Conservation (phyloP, 2,888 invertebrate species). For the Acleris emargana region DNA sequence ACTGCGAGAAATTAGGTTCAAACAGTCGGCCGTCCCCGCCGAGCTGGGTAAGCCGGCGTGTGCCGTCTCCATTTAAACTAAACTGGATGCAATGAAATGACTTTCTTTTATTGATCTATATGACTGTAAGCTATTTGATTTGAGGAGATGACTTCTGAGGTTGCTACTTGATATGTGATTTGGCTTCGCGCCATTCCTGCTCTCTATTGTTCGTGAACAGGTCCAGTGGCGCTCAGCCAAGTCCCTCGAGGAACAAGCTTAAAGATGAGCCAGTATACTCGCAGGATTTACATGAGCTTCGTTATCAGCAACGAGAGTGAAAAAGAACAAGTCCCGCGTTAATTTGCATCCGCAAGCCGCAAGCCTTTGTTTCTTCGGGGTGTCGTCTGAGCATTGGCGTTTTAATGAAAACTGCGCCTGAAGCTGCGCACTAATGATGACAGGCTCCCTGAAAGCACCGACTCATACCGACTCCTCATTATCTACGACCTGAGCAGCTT, state of each 20-base stretch:
- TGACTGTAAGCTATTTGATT: conserved; percentile 3
- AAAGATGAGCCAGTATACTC: neutral
- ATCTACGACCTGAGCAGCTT: conserved; percentile 66
- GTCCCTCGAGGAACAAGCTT: conserved; percentile 35
- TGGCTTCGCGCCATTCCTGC: conserved; percentile 51
- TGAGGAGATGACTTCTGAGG: conserved; percentile 41
- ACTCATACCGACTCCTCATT: conserved; percentile 68
- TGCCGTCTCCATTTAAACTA: conserved; percentile 60
- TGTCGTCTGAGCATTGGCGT: conserved; percentile 70
- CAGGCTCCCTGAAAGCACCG: conserved; percentile 73
- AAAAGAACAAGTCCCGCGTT: conserved; percentile 37
- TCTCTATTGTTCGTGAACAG: conserved; percentile 47
- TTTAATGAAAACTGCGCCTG: conserved; percentile 76
- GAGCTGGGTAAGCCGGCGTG: conserved; percentile 45
- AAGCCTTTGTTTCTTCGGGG: conserved; percentile 47
- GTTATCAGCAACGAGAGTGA: too few relatives aligned
- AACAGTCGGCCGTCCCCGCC: conserved; percentile 55
- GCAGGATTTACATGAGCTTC: too few relatives aligned
- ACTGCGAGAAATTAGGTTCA: conserved; percentile 58
- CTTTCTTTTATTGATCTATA: conserved; percentile 46
- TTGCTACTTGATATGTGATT: conserved; percentile 39
- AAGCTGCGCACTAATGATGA: conserved; percentile 76
- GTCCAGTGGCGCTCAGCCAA: conserved; percentile 45
- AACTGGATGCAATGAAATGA: conserved; percentile 53
- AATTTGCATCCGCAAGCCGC: conserved; percentile 48